Percentiles rank a stretch among this genome's conserved stretches.
Evolutionary conservation across 2,888 invertebrate species (phyloP).

Genomic region (Ornithoptera alexandrae): DNA sequence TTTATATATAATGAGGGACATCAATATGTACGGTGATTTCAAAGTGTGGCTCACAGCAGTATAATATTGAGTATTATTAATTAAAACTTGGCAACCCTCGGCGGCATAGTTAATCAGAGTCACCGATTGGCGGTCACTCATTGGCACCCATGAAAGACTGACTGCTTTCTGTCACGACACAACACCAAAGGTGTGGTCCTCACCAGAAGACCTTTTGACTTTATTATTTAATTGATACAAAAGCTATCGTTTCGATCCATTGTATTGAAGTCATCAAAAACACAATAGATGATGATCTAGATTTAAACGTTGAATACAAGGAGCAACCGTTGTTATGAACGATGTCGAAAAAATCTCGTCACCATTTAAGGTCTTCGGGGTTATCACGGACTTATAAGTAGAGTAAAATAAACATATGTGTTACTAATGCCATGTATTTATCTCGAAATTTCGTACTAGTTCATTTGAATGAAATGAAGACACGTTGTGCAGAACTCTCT

Average conservation of each 20-base stretch:
- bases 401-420: neutral
- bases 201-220: conserved; percentile 28
- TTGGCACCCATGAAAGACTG: conserved; percentile 57
- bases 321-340: neutral
- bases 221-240: neutral
- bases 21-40: neutral
- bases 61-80: neutral
- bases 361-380: neutral
- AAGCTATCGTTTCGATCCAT: neutral
- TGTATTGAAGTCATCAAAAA: neutral
- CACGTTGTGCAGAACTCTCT: no score
- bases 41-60: neutral
- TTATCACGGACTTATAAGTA: neutral
- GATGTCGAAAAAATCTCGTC: neutral
- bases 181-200: conserved; percentile 17
- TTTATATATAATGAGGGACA: no score
- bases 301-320: neutral
- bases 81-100: conserved; percentile 49
- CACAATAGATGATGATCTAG: neutral
- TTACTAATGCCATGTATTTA: neutral
- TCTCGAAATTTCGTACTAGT: neutral
- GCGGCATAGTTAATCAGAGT: conserved; percentile 45
- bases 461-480: neutral
- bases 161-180: conserved; percentile 62
- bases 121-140: conserved; percentile 53